Conservation (phyloP, 2,797 vertebrate species). For the Phoeniculus purpureus region DNA sequence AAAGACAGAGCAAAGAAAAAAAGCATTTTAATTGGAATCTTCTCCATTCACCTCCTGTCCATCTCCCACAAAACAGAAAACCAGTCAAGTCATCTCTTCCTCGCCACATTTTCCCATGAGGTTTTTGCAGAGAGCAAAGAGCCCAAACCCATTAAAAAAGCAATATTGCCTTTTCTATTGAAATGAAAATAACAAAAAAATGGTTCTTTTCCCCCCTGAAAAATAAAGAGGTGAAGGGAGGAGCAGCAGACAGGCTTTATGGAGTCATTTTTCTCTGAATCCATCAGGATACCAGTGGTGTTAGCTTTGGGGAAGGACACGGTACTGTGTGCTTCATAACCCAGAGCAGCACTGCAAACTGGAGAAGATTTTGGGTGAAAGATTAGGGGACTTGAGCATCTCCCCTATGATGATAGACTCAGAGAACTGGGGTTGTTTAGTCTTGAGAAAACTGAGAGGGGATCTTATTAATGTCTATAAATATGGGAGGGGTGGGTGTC, state of each 20-base stretch:
- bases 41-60: not conserved
- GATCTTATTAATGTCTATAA: too few relatives aligned
- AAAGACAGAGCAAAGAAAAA: slow-evolving; percentile 52
- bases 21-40: slow-evolving; percentile 50
- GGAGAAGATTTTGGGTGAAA: not conserved
- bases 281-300: not conserved
- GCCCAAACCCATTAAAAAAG: slow-evolving; percentile 12
- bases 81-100: slow-evolving; percentile 17
- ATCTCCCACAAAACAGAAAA: slow-evolving; percentile 35
- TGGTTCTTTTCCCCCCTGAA: slow-evolving; percentile 12
- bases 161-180: not conserved
- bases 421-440: too few relatives aligned
- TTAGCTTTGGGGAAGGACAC: not conserved
- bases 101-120: slow-evolving; percentile 17
- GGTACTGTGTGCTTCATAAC: not conserved
- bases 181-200: slow-evolving; percentile 38
- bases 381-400: too few relatives aligned
- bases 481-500: too few relatives aligned
- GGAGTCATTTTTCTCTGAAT: not conserved
- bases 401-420: too few relatives aligned
- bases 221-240: slow-evolving; percentile 7
- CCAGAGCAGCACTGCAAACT: not conserved
- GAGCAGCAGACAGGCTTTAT: slow-evolving; percentile 15
- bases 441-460: too few relatives aligned
- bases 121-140: slow-evolving; percentile 25